Conservation (phyloP, 2,113 vertebrate genomes). For the Hippolais icterina region DNA sequence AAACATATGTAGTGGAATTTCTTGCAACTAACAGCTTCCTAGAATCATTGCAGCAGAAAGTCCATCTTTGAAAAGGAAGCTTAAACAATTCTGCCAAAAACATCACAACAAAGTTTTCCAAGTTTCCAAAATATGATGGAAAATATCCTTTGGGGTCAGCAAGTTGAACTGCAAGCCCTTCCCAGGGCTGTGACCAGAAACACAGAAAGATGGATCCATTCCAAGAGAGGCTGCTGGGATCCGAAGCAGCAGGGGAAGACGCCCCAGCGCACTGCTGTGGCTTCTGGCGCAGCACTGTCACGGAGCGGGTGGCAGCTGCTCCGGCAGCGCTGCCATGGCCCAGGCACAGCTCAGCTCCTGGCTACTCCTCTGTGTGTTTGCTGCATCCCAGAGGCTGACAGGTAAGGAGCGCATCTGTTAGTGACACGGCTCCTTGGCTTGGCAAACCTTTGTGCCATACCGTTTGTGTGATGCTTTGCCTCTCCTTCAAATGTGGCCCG, state of each 20-base stretch:
- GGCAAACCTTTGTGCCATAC: background rate
- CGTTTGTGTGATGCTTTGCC: rapidly evolving
- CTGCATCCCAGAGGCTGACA: constrained; percentile 28
- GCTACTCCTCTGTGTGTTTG: constrained; percentile 17
- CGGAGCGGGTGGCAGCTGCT: background rate
- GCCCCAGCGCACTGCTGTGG: background rate
- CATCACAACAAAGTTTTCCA: constrained; percentile 19
- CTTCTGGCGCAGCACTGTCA: rapidly evolving
- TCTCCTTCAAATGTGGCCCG: background rate
- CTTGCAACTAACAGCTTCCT: background rate
- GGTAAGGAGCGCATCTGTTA: constrained; percentile 10
- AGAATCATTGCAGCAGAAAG: background rate
- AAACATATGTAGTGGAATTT: background rate
- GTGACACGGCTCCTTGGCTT: background rate
- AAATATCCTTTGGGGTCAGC: constrained; percentile 17
- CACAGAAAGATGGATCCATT: background rate
- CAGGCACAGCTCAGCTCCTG: background rate
- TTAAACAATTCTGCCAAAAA: constrained; percentile 47
- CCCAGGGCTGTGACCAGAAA: constrained; percentile 21
- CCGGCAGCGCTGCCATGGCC: background rate
- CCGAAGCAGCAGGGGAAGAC: background rate
- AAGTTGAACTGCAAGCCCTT: constrained; percentile 36
- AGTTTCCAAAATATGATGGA: constrained; percentile 46
- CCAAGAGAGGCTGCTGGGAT: constrained; percentile 43
- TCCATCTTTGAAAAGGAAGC: background rate